Evolutionary conservation across 2,888 invertebrate species (phyloP).

Genomic region (Brenthis ino): DNA sequence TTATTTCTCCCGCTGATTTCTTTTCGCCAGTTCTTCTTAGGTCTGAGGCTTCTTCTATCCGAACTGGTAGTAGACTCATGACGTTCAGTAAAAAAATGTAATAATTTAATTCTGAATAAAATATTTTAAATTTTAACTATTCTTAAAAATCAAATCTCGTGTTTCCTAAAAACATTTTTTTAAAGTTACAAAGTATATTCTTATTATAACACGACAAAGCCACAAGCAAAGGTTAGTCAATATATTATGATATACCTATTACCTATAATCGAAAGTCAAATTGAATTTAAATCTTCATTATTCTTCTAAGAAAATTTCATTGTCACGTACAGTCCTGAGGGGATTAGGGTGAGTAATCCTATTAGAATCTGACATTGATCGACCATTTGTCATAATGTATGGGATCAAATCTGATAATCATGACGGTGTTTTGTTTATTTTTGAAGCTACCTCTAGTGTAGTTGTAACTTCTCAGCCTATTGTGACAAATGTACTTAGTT

Average conservation of each 20-base stretch:
- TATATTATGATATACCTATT: neutral
- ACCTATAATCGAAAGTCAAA: constrained; percentile 35
- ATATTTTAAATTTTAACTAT: too few species aligned
- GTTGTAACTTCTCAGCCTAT: neutral
- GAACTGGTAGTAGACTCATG: too few species aligned
- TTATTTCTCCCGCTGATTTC: too few species aligned
- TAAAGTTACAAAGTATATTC: too few species aligned
- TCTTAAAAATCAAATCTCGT: too few species aligned
- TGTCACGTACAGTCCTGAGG: constrained; percentile 46
- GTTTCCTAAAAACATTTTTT: too few species aligned
- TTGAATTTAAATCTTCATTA: constrained; percentile 43
- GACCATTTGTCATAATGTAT: constrained; percentile 53
- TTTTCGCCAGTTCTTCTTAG: too few species aligned
- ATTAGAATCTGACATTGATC: constrained; percentile 62
- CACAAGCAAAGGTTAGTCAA: neutral
- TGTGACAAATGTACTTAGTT: neutral
- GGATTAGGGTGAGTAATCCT: constrained; percentile 55
- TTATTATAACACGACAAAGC: neutral
- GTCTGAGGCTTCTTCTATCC: too few species aligned
- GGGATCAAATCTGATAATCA: constrained; percentile 29
- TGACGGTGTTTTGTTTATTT: constrained; percentile 25
- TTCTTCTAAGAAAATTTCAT: constrained; percentile 48
- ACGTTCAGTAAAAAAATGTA: too few species aligned
- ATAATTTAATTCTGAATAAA: too few species aligned
- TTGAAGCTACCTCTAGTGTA: neutral